Percentiles rank a stretch among this genome's conserved stretches.
phyloP scores from a whole-genome alignment of 2,797 vertebrate species.

The Pangasius sanitwongsei region DNA sequence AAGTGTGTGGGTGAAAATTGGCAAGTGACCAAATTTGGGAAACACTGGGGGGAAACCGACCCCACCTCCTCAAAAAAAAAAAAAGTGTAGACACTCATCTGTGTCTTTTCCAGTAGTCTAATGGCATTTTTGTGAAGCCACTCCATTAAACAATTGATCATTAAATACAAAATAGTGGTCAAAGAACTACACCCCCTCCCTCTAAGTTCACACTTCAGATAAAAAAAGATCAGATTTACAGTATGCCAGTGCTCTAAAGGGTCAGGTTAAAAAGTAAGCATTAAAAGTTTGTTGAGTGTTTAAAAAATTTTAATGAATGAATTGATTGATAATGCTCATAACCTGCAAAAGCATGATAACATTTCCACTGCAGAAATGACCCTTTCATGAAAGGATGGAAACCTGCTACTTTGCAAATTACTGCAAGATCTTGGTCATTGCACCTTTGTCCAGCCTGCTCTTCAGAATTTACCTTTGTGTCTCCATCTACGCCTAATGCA shows the following conservation, averaged over 20 bases:
- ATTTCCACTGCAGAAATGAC: neutral
- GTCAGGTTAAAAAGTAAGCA: neutral
- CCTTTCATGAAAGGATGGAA: neutral
- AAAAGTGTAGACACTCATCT: neutral
- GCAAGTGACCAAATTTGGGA: neutral
- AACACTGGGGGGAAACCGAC: neutral
- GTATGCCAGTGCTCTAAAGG: neutral
- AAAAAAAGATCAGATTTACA: neutral
- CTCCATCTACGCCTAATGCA: slow-evolving; percentile 20
- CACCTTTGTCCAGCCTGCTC: neutral
- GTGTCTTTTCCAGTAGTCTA: neutral
- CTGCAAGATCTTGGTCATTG: neutral
- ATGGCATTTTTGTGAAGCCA: neutral
- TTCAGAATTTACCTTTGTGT: slow-evolving; percentile 18
- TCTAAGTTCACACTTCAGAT: neutral
- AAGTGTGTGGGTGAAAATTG: neutral
- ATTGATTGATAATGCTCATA: neutral
- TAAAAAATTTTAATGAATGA: neutral
- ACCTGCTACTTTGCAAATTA: neutral
- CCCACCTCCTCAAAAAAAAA: neutral
- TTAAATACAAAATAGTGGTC: neutral
- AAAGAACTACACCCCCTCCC: neutral
- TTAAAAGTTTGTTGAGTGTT: neutral
- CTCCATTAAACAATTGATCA: neutral
- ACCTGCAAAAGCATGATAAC: neutral